These are phyloP conservation scores for Atractosteus spatula DNA, from an alignment of 2,113 vertebrate species.

Conservation along the genomic window DNA sequence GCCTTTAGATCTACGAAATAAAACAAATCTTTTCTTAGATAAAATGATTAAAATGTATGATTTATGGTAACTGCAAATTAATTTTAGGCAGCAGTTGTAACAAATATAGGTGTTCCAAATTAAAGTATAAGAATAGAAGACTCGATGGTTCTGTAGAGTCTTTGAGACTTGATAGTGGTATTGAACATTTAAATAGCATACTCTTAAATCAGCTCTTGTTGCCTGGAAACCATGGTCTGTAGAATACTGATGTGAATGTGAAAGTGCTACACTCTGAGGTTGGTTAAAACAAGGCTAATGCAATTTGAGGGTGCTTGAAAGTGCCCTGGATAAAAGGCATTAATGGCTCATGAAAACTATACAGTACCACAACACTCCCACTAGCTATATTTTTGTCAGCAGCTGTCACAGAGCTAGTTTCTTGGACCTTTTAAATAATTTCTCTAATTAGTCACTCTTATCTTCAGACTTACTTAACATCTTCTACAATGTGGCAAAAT, in stretches of 20 bases:
- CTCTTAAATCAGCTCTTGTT: slow-evolving; percentile 43
- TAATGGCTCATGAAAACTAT: slow-evolving; percentile 21
- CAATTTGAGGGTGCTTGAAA: slow-evolving; percentile 35
- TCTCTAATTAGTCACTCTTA: no score
- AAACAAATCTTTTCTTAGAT: no score
- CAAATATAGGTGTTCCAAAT: slow-evolving; percentile 10
- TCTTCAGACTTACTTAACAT: no score
- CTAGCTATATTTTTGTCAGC: no score
- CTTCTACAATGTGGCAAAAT: no score
- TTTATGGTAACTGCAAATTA: slow-evolving; percentile 5
- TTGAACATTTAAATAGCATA: slow-evolving; percentile 32
- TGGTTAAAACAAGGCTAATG: slow-evolving; percentile 31
- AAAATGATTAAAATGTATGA: background rate
- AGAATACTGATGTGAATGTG: slow-evolving; percentile 12
- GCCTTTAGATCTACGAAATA: no score
- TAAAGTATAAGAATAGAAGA: slow-evolving; percentile 16
- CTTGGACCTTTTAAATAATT: no score
- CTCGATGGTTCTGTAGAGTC: slow-evolving; percentile 21
- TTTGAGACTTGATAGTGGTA: slow-evolving; percentile 33
- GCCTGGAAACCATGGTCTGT: slow-evolving; percentile 49
- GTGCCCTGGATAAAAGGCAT: slow-evolving; percentile 36
- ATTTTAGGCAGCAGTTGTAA: slow-evolving; percentile 19
- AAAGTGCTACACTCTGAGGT: slow-evolving; percentile 20
- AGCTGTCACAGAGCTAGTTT: no score
- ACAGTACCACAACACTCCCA: slow-evolving; percentile 7